A percentile compares a stretch with the other conserved stretches of the same genome.
Conservation (phyloP, 2,888 invertebrate species). For the Eilema griseolum region DNA sequence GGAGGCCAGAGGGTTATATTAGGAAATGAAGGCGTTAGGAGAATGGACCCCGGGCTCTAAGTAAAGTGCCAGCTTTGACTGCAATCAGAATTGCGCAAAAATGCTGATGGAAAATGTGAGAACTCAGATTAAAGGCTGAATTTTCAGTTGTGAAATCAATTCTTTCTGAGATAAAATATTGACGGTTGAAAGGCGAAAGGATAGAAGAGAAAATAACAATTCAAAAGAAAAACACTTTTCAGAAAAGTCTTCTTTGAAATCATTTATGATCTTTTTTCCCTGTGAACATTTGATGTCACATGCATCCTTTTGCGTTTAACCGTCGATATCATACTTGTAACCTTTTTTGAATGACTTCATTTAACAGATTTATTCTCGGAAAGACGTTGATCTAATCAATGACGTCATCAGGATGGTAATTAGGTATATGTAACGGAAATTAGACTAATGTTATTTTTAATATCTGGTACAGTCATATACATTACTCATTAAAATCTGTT, state of each 20-base stretch:
- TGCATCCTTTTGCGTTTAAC: background rate
- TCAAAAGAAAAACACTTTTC: too few relatives aligned
- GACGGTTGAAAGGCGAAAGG: too few relatives aligned
- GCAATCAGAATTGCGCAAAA: too few relatives aligned
- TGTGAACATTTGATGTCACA: background rate
- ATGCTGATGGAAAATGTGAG: too few relatives aligned
- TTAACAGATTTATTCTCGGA: conserved; percentile 1
- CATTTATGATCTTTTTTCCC: background rate
- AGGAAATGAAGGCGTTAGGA: too few relatives aligned
- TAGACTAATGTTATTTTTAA: background rate
- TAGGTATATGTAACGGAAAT: background rate
- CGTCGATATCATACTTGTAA: background rate
- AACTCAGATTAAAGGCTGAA: too few relatives aligned
- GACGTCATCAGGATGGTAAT: background rate
- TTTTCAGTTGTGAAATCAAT: too few relatives aligned
- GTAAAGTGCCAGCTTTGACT: too few relatives aligned
- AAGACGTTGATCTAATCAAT: background rate
- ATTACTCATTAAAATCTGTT: background rate
- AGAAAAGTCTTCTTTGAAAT: background rate
- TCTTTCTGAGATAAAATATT: too few relatives aligned
- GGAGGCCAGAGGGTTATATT: too few relatives aligned
- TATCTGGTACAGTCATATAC: background rate
- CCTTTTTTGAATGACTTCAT: conserved; percentile 1
- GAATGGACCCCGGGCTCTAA: too few relatives aligned
- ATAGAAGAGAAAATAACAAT: too few relatives aligned